Base-by-base conservation (phyloP, 2,797 vertebrate species). In the Manis javanica region DNA sequence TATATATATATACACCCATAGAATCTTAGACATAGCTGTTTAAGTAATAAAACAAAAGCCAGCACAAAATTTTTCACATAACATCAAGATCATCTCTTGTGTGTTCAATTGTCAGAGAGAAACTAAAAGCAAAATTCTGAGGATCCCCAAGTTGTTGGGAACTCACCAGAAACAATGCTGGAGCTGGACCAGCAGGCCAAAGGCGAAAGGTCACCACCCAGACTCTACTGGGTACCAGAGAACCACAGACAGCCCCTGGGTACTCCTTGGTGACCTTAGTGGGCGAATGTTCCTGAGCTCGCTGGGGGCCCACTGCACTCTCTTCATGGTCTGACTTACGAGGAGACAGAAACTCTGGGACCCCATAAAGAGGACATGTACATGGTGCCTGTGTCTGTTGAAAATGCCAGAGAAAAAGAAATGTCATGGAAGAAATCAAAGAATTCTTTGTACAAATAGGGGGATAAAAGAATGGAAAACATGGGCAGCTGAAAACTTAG, bases 341-440 rank as follows among this genome's bases (percentile, higher is more conserved):
- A 83, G 37, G 21, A 87, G 12, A 78, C 11, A 39, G 13, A 75
- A 90, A 55, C 13, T 31, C n/a, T 13, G 34, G 46, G n/a, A 63
- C 9, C 2, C 23, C 63, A 61, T n/a, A 69, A 2, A 55, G 16
- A 89, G 74, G 12, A 14, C 63, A 19, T 24, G 21, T 71, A 19
- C 10, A 15, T 2, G 16, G 39, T 9, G 21, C 0, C 4, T 49
- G 26, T 53, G 18, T 49, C 10, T 24, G 29, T 46, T 46, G 8
- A 24, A 71, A 89, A 55, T 29, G 66, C 9, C 29, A 90, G 91
- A 88, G 74, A 24, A 71, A 90, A 90, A 51, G 29, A 83, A 88
- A 93, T 39, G 2, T 18, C 51, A 66, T n/a, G 11, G 72, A 74
- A 93, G 46, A 93, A 95, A 75, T 51, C 7, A 79, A 88, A 95